Percentiles rank a stretch among this genome's conserved stretches.
These are phyloP conservation scores for Notarius lentiginosus DNA, from an alignment of 2,113 vertebrate genomes.

Conservation along the genomic window DNA sequence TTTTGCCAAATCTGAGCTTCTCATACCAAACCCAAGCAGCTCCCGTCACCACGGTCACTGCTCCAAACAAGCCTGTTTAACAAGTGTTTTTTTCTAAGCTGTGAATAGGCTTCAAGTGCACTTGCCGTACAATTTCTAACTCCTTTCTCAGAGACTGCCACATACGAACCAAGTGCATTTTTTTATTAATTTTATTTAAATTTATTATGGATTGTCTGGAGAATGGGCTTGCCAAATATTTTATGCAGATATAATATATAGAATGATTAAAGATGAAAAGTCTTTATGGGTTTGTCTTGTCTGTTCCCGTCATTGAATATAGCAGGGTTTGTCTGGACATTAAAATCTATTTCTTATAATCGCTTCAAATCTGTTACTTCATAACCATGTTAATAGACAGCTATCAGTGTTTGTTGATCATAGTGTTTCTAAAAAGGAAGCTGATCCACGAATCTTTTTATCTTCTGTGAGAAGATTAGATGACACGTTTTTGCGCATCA, in stretches of 20 bases:
- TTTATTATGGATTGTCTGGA: conserved; percentile 52
- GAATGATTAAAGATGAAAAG: conserved; percentile 44
- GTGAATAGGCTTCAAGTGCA: conserved; percentile 71
- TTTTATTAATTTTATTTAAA: conserved; percentile 54
- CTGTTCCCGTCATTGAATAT: background rate
- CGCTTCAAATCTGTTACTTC: background rate
- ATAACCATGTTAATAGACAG: background rate
- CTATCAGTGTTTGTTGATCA: background rate
- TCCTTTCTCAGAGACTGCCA: conserved; percentile 59
- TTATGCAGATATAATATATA: conserved; percentile 57
- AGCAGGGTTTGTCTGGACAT: background rate
- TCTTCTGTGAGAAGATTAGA: background rate
- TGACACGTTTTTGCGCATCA: background rate
- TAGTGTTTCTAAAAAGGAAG: background rate
- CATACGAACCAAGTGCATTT: conserved; percentile 59
- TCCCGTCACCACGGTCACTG: conserved; percentile 51
- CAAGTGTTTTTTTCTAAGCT: conserved; percentile 61
- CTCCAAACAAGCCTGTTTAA: conserved; percentile 51
- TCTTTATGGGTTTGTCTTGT: conserved; percentile 29
- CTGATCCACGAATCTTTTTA: background rate
- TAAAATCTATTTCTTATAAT: background rate
- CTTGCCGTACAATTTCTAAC: conserved; percentile 67
- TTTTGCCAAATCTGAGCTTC: conserved; percentile 47
- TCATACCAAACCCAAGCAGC: conserved; percentile 50
- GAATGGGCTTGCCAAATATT: conserved; percentile 53